Conservation (phyloP, 1,140 invertebrate genomes). For the Brachystomella parvula region DNA sequence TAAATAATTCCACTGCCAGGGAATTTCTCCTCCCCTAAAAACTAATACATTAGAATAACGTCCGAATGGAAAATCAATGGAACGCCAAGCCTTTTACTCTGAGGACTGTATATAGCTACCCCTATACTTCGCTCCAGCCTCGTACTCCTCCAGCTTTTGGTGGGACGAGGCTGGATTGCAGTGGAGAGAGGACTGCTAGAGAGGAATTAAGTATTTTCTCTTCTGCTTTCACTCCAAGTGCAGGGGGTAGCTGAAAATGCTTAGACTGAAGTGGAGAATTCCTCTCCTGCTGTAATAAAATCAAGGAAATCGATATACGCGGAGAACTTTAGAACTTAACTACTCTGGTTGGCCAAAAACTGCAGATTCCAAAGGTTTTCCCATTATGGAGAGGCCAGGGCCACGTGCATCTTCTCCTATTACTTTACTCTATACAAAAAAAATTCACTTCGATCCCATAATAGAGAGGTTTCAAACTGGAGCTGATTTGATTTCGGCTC, state of each 20-base stretch:
- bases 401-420: not conserved
- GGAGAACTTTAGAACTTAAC: not conserved
- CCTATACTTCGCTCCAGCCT: no score
- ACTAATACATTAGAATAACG: conserved; percentile 8
- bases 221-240: not conserved
- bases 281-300: not conserved
- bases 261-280: no score
- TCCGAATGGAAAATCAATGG: conserved; percentile 11
- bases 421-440: no score
- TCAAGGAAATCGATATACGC: conserved; percentile 5
- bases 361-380: not conserved
- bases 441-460: no score
- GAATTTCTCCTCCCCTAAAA: no score
- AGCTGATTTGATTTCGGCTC: no score
- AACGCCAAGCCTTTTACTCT: not conserved
- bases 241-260: no score
- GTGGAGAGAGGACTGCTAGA: not conserved
- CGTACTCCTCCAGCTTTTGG: no score
- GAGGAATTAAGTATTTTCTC: not conserved
- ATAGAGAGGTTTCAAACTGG: no score
- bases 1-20: no score
- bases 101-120: no score
- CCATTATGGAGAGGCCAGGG: not conserved
- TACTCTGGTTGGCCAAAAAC: not conserved
- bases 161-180: no score